Evolutionary conservation across 1,140 invertebrate genomes (phyloP).

Genomic region (Hylaeus volcanicus): DNA sequence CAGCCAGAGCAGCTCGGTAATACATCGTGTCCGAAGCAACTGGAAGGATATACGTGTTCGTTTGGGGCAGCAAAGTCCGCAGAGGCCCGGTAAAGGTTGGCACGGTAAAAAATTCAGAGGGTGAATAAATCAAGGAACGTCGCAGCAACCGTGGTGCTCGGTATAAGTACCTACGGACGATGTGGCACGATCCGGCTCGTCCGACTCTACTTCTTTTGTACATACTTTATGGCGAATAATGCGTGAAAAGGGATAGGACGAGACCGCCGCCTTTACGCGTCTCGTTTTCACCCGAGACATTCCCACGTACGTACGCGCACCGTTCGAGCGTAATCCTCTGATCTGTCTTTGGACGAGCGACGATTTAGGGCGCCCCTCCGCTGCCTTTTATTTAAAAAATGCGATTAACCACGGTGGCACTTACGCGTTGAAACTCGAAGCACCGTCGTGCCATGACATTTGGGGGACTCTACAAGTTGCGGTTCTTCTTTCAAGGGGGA

Average conservation of each 20-base stretch:
- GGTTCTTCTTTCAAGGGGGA: background rate
- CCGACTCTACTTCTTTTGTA: slow-evolving; percentile 29
- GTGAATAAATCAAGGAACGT: slow-evolving; percentile 76
- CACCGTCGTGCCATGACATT: too few species aligned
- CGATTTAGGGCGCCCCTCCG: slow-evolving; percentile 35
- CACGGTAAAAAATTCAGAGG: slow-evolving; percentile 74
- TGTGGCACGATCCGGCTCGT: slow-evolving; percentile 33
- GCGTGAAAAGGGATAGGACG: slow-evolving; percentile 36
- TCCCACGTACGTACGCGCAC: slow-evolving; percentile 29
- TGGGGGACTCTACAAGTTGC: too few species aligned
- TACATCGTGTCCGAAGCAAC: slow-evolving; percentile 45
- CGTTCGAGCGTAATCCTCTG: slow-evolving; percentile 35
- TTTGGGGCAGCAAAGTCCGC: slow-evolving; percentile 55
- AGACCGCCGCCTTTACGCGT: slow-evolving; percentile 22
- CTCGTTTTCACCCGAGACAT: slow-evolving; percentile 34
- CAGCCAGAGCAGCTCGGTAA: slow-evolving; percentile 8
- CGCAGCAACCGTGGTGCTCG: slow-evolving; percentile 63
- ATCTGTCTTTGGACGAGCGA: slow-evolving; percentile 30
- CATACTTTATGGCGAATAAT: slow-evolving; percentile 57
- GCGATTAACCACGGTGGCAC: slow-evolving; percentile 42
- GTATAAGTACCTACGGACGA: slow-evolving; percentile 66
- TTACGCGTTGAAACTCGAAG: background rate
- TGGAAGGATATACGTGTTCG: slow-evolving; percentile 52
- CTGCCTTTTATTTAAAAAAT: slow-evolving; percentile 32
- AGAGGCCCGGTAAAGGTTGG: slow-evolving; percentile 55